Conservation (phyloP, 1,140 invertebrate species). For the Meloidogyne floridensis region DNA sequence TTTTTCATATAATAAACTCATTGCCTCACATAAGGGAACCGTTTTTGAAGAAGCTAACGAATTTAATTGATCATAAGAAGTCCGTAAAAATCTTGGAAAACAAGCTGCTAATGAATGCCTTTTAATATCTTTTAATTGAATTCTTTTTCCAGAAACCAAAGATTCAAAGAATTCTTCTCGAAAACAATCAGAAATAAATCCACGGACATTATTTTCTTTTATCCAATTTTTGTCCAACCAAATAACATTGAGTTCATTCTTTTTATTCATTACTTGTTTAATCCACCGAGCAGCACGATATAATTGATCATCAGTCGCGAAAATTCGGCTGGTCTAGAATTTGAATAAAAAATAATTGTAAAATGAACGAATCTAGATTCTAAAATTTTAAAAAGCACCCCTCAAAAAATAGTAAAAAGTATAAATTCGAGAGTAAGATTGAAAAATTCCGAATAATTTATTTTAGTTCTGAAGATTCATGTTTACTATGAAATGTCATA, state of each 20-base stretch:
- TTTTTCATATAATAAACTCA: slow-evolving; percentile 47
- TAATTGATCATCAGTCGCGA: slow-evolving; percentile 34
- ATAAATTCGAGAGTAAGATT: too few species aligned
- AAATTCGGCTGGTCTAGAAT: slow-evolving; percentile 34
- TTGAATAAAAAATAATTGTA: background rate
- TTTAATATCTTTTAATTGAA: slow-evolving; percentile 32
- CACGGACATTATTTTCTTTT: slow-evolving; percentile 47
- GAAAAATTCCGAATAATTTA: too few species aligned
- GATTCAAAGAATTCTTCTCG: slow-evolving; percentile 42
- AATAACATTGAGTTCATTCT: slow-evolving; percentile 41
- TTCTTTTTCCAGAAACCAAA: slow-evolving; percentile 38
- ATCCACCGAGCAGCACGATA: slow-evolving; percentile 28
- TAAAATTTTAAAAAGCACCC: too few species aligned
- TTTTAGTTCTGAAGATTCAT: too few species aligned
- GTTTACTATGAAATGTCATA: too few species aligned
- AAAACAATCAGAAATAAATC: slow-evolving; percentile 24
- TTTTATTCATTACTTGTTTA: slow-evolving; percentile 42
- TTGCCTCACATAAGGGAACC: slow-evolving; percentile 38
- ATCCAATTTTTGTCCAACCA: slow-evolving; percentile 46
- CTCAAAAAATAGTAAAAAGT: too few species aligned
- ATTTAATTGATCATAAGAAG: slow-evolving; percentile 10
- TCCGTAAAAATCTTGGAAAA: slow-evolving; percentile 36
- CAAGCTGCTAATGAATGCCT: slow-evolving; percentile 37
- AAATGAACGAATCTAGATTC: slow-evolving; percentile 9
- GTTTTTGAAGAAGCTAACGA: slow-evolving; percentile 13